Conservation (phyloP, 2,797 vertebrate genomes). For the Xiphophorus birchmanni region DNA sequence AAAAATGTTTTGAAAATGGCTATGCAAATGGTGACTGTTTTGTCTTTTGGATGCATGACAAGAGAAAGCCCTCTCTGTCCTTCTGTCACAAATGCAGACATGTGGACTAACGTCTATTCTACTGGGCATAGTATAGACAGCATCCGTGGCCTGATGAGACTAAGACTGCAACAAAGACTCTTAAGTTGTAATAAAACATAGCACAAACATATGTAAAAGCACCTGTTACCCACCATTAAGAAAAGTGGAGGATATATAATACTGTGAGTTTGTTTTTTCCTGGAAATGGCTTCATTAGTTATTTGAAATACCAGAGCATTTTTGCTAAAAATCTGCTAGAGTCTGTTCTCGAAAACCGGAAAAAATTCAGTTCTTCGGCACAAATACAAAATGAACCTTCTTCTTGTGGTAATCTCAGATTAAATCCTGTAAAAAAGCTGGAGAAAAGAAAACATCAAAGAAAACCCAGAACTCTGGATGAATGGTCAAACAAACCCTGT, state of each 20-base stretch:
- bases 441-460: background rate
- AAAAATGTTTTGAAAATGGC: background rate
- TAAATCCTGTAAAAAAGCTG: background rate
- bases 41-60: background rate
- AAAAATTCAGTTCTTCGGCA: background rate
- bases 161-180: background rate
- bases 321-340: background rate
- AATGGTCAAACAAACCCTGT: background rate
- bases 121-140: background rate
- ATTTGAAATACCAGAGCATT: background rate
- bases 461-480: background rate
- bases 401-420: background rate
- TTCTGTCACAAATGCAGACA: background rate
- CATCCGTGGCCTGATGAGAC: background rate
- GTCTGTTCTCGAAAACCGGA: background rate
- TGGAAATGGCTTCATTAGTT: background rate
- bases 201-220: background rate
- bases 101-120: background rate
- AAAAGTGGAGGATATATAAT: background rate
- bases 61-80: background rate
- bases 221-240: background rate
- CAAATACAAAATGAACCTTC: background rate
- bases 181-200: background rate
- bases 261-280: background rate
- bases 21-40: background rate